phyloP scores from a whole-genome alignment of 2,797 vertebrate species.

The Tamandua tetradactyla region DNA sequence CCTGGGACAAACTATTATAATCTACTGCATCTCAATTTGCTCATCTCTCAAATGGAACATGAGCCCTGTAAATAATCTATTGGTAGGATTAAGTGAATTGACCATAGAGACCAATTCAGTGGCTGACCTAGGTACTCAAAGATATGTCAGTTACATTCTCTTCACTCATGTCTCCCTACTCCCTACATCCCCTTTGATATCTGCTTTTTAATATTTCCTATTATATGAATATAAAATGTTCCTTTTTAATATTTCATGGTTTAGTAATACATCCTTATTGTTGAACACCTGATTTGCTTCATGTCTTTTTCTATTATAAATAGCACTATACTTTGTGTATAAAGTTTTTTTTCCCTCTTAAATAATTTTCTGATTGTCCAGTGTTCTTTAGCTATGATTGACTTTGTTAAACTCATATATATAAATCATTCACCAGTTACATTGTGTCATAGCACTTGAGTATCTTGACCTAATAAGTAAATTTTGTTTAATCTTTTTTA shows the following conservation, averaged over 20 bases:
- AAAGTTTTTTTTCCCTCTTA: conserved; percentile 7
- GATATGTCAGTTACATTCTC: neutral
- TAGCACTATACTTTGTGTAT: neutral
- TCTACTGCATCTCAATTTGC: neutral
- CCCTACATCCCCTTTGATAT: neutral
- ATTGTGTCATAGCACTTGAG: conserved; percentile 27
- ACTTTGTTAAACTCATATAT: neutral
- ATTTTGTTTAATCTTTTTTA: conserved; percentile 11
- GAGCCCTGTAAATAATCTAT: neutral
- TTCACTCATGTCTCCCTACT: neutral
- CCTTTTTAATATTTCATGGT: neutral
- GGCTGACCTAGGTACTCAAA: neutral
- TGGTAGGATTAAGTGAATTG: conserved; percentile 1
- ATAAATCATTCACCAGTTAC: neutral
- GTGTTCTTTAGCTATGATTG: neutral
- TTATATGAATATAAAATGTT: no score
- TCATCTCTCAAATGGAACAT: neutral
- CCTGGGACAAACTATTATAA: neutral
- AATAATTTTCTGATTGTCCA: conserved; percentile 22
- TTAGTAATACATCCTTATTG: neutral
- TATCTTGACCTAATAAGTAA: neutral
- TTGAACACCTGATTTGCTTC: neutral
- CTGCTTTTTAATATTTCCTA: no score
- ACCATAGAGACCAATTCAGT: neutral
- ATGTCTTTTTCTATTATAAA: neutral